phyloP scores from a whole-genome alignment of 2,797 vertebrate genomes.

The Lacerta bilineata region DNA sequence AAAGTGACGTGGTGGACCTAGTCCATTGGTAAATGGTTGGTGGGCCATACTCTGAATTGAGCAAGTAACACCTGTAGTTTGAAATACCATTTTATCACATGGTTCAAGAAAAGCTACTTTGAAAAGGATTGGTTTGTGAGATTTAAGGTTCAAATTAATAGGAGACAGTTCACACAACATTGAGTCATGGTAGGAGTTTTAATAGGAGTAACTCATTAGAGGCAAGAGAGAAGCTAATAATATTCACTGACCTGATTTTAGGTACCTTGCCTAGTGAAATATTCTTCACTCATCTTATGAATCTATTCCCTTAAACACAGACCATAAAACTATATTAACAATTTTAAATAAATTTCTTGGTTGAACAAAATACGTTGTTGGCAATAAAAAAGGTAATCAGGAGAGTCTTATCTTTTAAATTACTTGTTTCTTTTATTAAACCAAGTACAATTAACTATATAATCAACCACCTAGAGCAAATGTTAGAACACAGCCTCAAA shows the following conservation, averaged over 20 bases:
- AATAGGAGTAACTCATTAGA: neutral
- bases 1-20: neutral
- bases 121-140: neutral
- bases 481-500: neutral
- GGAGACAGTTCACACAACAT: neutral
- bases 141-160: neutral
- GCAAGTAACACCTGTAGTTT: neutral
- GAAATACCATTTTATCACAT: neutral
- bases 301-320: neutral
- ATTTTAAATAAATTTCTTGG: neutral
- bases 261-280: neutral
- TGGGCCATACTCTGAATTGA: neutral
- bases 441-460: neutral
- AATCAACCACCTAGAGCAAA: slow-evolving; percentile 12
- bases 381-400: neutral
- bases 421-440: slow-evolving; percentile 26
- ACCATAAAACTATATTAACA: neutral
- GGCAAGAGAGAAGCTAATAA: neutral
- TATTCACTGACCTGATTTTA: neutral
- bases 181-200: neutral
- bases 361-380: neutral
- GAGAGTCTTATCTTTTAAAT: slow-evolving; percentile 3
- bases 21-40: neutral
- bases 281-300: neutral
- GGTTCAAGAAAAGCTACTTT: no score